Evolutionary conservation across 2,797 vertebrate species (phyloP), one percentile per base, ranked within the genome.

Genomic region (Smutsia gigantea): DNA sequence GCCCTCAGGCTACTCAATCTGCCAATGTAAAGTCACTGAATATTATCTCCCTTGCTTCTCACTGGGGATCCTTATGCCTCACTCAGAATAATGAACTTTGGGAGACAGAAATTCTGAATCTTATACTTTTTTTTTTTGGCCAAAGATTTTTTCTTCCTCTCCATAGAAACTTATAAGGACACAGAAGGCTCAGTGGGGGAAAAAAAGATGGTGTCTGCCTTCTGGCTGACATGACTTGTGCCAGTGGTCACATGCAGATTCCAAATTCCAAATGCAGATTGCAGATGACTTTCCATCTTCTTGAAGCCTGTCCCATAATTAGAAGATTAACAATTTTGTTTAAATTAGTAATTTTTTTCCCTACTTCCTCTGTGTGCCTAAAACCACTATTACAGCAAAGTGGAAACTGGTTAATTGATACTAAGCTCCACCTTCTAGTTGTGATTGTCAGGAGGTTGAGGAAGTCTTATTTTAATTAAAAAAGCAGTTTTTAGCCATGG

Each of bases 241-340:
- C 46, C 77, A 87, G 87, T 63, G 91, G 87, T 94, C 27, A 0
- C 19, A 3, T 66, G 94, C 79, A 85, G 94, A 87, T 96, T 97
- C 81, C 31, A 23, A 95, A 46, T 46, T 46, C 46, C 46, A 46
- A 97, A 97, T 97, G 96, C 97, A 97, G 97, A 93, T 53, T 94
- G 94, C 96, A 98, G 75, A 96, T 97, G 95, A 83, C 85, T 97
- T 96, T 82, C 64, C 93, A 63, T 94, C 74, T 83, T 97, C 88
- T 64, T 86, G 94, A 95, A 97, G 68, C 68, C 85, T 90, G 91
- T 68, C 89, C 92, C 42, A 17, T 97, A 97, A 97, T 97, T 97
- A 96, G 96, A 93, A 95, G 94, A 96, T 94, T 97, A 97, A 97
- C 96, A 71, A 96, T 96, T 97, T 97, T 97, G 96, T 96, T 97